These are phyloP conservation scores for Phrynosoma platyrhinos DNA, from an alignment of 2,113 vertebrate genomes.

Conservation along the genomic window DNA sequence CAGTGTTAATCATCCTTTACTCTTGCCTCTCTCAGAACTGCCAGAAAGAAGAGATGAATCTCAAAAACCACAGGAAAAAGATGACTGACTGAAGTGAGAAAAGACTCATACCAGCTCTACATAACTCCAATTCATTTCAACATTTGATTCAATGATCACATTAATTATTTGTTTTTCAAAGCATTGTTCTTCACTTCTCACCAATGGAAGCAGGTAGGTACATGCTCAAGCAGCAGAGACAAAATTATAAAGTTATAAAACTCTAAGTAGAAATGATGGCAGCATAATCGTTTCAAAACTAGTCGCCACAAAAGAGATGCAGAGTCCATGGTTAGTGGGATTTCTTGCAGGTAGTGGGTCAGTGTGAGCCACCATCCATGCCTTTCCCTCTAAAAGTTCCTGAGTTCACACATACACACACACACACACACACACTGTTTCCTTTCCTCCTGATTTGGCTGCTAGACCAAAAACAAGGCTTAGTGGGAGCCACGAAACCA, in stretches of 20 bases:
- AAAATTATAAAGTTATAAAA: not conserved
- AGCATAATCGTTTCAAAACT: too few relatives aligned
- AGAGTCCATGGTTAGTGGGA: too few relatives aligned
- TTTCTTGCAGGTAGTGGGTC: too few relatives aligned
- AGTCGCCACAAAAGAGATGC: too few relatives aligned
- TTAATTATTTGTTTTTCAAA: not conserved
- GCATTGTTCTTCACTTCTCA: not conserved
- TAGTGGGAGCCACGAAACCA: not conserved
- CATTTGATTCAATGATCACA: not conserved
- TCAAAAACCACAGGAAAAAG: not conserved
- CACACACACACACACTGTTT: not conserved
- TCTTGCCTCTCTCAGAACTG: not conserved
- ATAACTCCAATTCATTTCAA: not conserved
- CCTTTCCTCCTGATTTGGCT: not conserved
- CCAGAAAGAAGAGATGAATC: not conserved
- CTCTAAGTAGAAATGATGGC: not conserved
- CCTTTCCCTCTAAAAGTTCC: not conserved
- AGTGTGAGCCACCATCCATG: too few relatives aligned
- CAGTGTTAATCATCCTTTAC: not conserved
- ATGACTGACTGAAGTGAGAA: not conserved
- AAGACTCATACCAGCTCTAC: not conserved
- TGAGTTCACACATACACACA: not conserved
- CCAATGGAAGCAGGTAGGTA: not conserved
- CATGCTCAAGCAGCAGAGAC: not conserved
- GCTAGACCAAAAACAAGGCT: not conserved